These are phyloP conservation scores for Asteroscopus sphinx DNA, from an alignment of 2,888 invertebrate genomes.

Conservation along the genomic window DNA sequence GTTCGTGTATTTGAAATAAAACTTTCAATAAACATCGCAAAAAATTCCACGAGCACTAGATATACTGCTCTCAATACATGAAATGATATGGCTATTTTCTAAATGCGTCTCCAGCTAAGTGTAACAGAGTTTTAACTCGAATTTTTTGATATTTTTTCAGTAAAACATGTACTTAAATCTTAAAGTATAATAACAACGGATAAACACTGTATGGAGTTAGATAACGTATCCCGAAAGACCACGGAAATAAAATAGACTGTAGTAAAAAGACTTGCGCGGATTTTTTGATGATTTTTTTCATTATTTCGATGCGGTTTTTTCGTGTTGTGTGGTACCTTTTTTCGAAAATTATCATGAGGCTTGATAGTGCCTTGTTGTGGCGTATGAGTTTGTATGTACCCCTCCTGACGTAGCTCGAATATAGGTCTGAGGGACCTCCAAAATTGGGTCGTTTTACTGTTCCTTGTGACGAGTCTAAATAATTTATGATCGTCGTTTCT, in stretches of 20 bases:
- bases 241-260: conserved; percentile 85
- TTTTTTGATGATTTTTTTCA: conserved; percentile 85
- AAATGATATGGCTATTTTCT: neutral
- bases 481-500: conserved; percentile 34
- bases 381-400: conserved; percentile 72
- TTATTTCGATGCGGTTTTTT: conserved; percentile 82
- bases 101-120: conserved; percentile 35
- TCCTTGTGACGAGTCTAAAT: conserved; percentile 48
- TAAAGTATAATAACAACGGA: conserved; percentile 52
- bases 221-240: conserved; percentile 85
- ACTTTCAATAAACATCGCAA: neutral
- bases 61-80: too few relatives aligned
- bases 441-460: conserved; percentile 43
- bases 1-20: too few relatives aligned
- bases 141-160: conserved; percentile 44
- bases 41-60: too few relatives aligned
- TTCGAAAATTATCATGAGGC: conserved; percentile 78
- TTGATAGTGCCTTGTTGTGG: conserved; percentile 83
- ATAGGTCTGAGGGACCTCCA: conserved; percentile 35
- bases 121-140: conserved; percentile 35
- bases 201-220: conserved; percentile 61
- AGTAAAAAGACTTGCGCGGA: conserved; percentile 87
- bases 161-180: conserved; percentile 59
- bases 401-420: conserved; percentile 64
- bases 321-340: conserved; percentile 81